A percentile compares a stretch with the other conserved stretches of the same genome.
These are phyloP conservation scores for Alligator sinensis DNA, from an alignment of 2,113 vertebrate genomes.

Conservation along the genomic window DNA sequence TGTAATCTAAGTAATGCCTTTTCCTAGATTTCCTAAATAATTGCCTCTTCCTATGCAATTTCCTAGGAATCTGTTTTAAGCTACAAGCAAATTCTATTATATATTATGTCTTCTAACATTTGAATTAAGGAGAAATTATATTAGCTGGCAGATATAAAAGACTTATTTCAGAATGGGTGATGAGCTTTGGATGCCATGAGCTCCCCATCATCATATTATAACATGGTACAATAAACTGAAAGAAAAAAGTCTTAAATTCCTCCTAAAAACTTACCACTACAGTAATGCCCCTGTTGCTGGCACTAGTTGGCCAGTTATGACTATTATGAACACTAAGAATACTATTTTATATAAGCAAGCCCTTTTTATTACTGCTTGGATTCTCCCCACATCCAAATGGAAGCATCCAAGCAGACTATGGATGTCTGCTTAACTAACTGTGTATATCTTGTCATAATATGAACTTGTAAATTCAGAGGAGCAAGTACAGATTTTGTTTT, in stretches of 20 bases:
- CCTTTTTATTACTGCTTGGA: not conserved
- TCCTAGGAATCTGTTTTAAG: not conserved
- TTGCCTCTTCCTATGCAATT: not conserved
- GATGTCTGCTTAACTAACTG: not conserved
- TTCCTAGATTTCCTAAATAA: not conserved
- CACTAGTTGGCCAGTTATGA: not conserved
- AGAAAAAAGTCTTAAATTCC: not conserved
- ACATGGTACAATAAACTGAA: not conserved
- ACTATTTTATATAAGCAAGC: not conserved
- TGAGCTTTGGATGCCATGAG: not conserved
- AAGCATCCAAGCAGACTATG: not conserved
- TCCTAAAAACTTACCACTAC: not conserved
- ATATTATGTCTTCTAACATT: not conserved
- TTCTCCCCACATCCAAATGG: not conserved
- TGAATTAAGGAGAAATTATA: not conserved
- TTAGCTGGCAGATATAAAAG: not conserved
- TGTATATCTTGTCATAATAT: not conserved
- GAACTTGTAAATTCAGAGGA: not conserved
- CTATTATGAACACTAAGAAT: not conserved
- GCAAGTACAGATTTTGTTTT: not conserved
- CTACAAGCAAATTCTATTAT: not conserved
- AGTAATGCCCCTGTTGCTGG: not conserved
- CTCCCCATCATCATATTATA: not conserved
- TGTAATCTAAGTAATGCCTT: not conserved
- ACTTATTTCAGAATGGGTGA: not conserved